These are phyloP conservation scores for Sebastes taczanowskii DNA, from an alignment of 2,797 vertebrate species.

Conservation along the genomic window DNA sequence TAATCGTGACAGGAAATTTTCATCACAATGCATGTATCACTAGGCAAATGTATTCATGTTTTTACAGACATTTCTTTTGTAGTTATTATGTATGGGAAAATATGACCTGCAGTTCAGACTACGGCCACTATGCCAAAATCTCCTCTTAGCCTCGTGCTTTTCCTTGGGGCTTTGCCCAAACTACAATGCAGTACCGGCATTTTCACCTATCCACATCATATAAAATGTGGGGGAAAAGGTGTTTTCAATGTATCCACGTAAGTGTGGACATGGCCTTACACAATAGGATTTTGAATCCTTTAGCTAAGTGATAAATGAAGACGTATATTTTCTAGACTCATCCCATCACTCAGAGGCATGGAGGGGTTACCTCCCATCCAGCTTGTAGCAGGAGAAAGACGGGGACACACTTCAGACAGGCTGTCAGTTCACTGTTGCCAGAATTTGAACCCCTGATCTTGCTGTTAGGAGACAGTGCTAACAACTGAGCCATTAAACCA, in stretches of 20 bases:
- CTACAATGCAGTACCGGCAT: neutral
- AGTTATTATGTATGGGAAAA: neutral
- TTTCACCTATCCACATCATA: neutral
- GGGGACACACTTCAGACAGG: neutral
- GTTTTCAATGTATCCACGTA: neutral
- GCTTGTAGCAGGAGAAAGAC: neutral
- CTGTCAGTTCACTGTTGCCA: neutral
- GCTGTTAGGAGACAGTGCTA: neutral
- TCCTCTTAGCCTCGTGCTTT: neutral
- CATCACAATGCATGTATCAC: neutral
- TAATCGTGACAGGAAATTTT: neutral
- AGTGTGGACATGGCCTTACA: neutral
- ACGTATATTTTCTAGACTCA: neutral
- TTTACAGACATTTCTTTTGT: neutral
- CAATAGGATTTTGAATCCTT: neutral
- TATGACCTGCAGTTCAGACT: neutral
- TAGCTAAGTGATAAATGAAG: neutral
- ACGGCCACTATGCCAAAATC: neutral
- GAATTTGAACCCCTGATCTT: neutral
- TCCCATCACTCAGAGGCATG: neutral
- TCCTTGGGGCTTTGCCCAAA: neutral
- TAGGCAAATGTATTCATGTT: neutral
- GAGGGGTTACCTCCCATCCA: neutral
- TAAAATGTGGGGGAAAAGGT: neutral
- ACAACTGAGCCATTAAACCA: neutral